Evolutionary conservation across 2,888 invertebrate species (phyloP).

Genomic region (Trypoxylon attenuatum): DNA sequence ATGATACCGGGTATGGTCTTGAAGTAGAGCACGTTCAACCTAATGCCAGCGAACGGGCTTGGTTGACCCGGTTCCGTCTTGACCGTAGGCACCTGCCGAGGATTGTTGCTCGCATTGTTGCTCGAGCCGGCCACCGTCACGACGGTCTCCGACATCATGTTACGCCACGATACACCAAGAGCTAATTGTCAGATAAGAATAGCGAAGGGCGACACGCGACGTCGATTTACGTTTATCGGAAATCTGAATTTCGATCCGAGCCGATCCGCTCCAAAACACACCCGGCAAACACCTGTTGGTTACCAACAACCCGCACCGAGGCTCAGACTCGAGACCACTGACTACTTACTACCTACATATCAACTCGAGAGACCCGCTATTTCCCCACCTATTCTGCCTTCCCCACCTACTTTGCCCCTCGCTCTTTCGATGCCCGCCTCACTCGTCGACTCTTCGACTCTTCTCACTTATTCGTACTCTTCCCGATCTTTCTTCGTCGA

Average conservation of each 20-base stretch:
- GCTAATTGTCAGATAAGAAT: conserved; percentile 27
- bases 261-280: conserved; percentile 37
- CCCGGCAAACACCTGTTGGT: conserved; percentile 63
- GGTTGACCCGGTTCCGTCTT: conserved; percentile 77
- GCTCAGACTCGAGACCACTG: no score
- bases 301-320: conserved; percentile 61
- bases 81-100: conserved; percentile 71
- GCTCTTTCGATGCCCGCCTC: conserved; percentile 10
- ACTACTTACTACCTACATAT: conserved; percentile 59
- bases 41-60: conserved; percentile 81
- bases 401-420: conserved; percentile 34
- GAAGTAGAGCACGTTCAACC: conserved; percentile 87
- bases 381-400: conserved; percentile 46
- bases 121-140: conserved; percentile 84
- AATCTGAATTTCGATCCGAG: no score
- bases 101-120: conserved; percentile 73
- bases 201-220: conserved; percentile 23
- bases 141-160: conserved; percentile 90
- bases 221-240: no score
- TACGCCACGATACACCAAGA: conserved; percentile 31
- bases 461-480: no score
- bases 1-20: conserved; percentile 87
- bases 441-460: no score
- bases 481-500: no score
- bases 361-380: conserved; percentile 49